These are phyloP conservation scores for Spialia ferax DNA, from an alignment of 2,888 invertebrate species.

Conservation along the genomic window DNA sequence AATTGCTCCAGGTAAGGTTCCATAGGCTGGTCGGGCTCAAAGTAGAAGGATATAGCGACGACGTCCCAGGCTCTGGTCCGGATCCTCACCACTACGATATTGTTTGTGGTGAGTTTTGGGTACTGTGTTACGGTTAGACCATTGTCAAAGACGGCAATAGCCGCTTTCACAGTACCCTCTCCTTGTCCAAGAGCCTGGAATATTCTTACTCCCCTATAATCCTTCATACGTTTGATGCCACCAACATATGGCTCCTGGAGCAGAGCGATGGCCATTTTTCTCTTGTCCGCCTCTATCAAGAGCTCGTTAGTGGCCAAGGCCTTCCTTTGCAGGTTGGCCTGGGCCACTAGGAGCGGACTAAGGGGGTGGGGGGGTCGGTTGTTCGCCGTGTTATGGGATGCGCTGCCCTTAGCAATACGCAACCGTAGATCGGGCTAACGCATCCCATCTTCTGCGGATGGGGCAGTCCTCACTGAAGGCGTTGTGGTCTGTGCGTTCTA, in stretches of 20 bases:
- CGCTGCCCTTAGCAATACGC: neutral
- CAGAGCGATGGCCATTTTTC: neutral
- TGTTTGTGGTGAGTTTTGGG: slow-evolving; percentile 19
- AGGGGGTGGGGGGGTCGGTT: neutral
- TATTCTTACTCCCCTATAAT: slow-evolving; percentile 14
- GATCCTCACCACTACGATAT: neutral
- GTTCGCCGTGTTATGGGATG: neutral
- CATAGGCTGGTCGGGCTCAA: neutral
- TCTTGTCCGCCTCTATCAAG: neutral
- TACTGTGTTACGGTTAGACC: slow-evolving; percentile 15
- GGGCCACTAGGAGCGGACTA: neutral
- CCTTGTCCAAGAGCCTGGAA: slow-evolving; percentile 15
- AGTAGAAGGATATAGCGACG: neutral
- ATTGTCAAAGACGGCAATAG: slow-evolving; percentile 24
- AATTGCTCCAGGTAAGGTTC: neutral
- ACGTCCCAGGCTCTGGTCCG: neutral
- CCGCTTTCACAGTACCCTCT: slow-evolving; percentile 34
- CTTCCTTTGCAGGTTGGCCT: neutral
- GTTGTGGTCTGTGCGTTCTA: neutral
- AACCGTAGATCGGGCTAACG: neutral
- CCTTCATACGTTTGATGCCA: neutral
- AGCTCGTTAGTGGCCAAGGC: neutral
- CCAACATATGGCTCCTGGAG: slow-evolving; percentile 29
- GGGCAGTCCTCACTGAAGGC: neutral
- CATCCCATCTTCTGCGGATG: neutral